Evolutionary conservation across 2,888 invertebrate species (phyloP).

Genomic region (Habrosyne pyritoides): DNA sequence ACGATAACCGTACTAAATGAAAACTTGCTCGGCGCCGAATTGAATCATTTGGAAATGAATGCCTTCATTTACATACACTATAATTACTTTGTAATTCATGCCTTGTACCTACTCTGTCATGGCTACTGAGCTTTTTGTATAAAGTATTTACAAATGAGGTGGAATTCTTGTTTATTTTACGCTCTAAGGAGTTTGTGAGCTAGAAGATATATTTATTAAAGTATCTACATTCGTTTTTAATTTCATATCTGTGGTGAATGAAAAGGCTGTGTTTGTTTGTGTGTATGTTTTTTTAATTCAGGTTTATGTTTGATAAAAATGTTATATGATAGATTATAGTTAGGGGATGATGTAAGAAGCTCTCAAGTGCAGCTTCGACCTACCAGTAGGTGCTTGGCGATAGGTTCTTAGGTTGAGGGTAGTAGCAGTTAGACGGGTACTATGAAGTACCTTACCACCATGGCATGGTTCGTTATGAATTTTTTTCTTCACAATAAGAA

Average conservation of each 20-base stretch:
- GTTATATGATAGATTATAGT: too few species aligned
- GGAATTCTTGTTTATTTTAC: conserved; percentile 54
- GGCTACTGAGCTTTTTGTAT: conserved; percentile 19
- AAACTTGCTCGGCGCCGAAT: conserved; percentile 63
- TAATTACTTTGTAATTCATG: conserved; percentile 71
- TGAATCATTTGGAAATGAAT: conserved; percentile 74
- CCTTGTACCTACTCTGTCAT: conserved; percentile 16
- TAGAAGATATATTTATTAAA: not conserved
- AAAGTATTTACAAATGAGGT: conserved; percentile 42
- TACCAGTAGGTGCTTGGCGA: too few species aligned
- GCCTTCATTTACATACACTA: conserved; percentile 71
- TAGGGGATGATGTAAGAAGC: too few species aligned
- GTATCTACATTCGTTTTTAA: not conserved
- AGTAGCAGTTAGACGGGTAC: too few species aligned
- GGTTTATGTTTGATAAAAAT: too few species aligned
- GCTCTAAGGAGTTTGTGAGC: conserved; percentile 38
- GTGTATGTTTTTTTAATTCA: not conserved
- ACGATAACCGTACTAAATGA: conserved; percentile 67
- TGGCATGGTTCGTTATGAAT: too few species aligned
- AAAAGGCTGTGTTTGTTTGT: not conserved
- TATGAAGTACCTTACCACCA: too few species aligned
- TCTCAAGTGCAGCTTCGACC: too few species aligned
- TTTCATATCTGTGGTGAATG: not conserved
- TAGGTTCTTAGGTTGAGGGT: too few species aligned
- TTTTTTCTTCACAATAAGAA: too few species aligned